These are phyloP conservation scores for Habropoda laboriosa DNA, from an alignment of 1,140 invertebrate species.

Conservation along the genomic window DNA sequence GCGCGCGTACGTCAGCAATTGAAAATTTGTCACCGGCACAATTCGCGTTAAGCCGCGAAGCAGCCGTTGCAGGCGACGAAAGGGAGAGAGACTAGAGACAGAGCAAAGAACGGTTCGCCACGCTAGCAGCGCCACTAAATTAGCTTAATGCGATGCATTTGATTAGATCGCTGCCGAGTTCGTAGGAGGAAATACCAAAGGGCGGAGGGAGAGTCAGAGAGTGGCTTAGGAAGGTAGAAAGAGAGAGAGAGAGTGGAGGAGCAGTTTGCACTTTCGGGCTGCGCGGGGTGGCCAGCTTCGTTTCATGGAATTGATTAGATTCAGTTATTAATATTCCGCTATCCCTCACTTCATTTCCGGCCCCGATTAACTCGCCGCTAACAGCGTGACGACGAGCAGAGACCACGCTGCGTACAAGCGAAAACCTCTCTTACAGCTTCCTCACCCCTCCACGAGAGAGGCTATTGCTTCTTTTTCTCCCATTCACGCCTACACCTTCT, in stretches of 20 bases:
- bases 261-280: conserved; percentile 59
- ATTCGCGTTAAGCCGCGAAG: conserved; percentile 56
- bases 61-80: conserved; percentile 40
- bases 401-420: conserved; percentile 57
- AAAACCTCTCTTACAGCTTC: conserved; percentile 41
- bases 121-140: conserved; percentile 74
- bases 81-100: conserved; percentile 1
- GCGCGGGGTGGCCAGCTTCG: conserved; percentile 73
- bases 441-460: conserved; percentile 15
- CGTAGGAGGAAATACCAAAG: conserved; percentile 48
- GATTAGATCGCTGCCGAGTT: conserved; percentile 74
- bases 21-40: conserved; percentile 59
- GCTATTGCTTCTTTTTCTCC: conserved; percentile 28
- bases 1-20: conserved; percentile 46
- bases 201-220: conserved; percentile 40
- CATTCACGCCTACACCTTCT: background rate
- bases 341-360: conserved; percentile 81
- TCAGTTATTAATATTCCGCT: conserved; percentile 82
- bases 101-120: conserved; percentile 65
- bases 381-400: conserved; percentile 80
- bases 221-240: conserved; percentile 28
- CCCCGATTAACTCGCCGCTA: conserved; percentile 78
- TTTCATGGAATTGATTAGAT: conserved; percentile 81
- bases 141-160: conserved; percentile 77
- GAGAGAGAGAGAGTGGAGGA: background rate